These are phyloP conservation scores for Brachionus rotundiformis DNA, from an alignment of 1,140 invertebrate genomes.

Conservation along the genomic window DNA sequence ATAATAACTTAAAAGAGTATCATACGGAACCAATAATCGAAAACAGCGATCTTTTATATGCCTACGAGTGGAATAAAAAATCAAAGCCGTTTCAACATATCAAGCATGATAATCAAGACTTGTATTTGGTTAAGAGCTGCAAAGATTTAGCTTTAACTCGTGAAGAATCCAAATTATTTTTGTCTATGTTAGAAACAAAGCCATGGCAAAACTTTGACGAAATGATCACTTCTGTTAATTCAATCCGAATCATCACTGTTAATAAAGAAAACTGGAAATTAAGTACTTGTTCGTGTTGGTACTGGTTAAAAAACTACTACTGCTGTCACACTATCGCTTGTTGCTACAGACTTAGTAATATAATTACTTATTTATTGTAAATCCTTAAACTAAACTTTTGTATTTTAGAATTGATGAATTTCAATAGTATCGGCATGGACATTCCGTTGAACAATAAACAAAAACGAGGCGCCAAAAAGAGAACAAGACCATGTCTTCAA, in stretches of 20 bases:
- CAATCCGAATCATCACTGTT: not conserved
- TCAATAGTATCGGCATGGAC: too few species aligned
- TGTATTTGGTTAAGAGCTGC: slow-evolving; percentile 4
- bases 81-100: not conserved
- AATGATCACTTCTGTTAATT: not conserved
- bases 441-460: too few species aligned
- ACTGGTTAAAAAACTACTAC: slow-evolving; percentile 6
- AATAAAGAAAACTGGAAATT: slow-evolving; percentile 20
- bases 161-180: not conserved
- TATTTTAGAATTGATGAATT: too few species aligned
- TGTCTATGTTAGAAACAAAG: not conserved
- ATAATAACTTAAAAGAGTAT: slow-evolving; percentile 9
- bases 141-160: not conserved
- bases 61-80: slow-evolving; percentile 10
- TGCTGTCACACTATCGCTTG: too few species aligned
- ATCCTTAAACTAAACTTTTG: too few species aligned
- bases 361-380: too few species aligned
- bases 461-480: too few species aligned
- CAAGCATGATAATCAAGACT: not conserved
- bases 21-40: not conserved
- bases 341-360: too few species aligned
- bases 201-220: not conserved
- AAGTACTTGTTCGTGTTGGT: not conserved
- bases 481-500: too few species aligned
- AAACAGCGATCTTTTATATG: not conserved